These are phyloP conservation scores for Petrolisthes manimaculis DNA, from an alignment of 2,888 invertebrate genomes.

Conservation along the genomic window DNA sequence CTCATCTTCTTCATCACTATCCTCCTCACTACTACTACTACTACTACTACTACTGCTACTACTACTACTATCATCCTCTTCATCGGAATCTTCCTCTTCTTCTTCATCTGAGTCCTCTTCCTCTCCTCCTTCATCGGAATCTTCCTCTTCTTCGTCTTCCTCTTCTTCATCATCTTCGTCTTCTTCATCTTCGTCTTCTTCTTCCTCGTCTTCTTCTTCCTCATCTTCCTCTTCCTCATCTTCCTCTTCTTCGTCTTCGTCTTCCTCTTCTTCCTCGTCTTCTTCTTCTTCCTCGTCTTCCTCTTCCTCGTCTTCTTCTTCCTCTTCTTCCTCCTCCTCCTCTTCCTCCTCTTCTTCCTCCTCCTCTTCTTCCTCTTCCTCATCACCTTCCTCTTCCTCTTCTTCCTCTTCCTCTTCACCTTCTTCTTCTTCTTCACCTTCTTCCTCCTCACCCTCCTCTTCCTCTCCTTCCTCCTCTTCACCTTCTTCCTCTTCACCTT, in stretches of 20 bases:
- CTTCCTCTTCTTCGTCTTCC: slow-evolving; percentile 18
- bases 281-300: slow-evolving; percentile 11
- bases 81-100: slow-evolving; percentile 21
- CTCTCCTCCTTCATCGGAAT: neutral
- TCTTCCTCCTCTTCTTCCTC: slow-evolving; percentile 38
- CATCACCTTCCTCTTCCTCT: slow-evolving; percentile 24
- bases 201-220: neutral
- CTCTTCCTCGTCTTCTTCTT: slow-evolving; percentile 15
- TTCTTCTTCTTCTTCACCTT: neutral
- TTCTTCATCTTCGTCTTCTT: neutral
- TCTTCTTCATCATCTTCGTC: neutral
- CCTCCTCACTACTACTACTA: slow-evolving; percentile 3
- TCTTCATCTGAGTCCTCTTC: slow-evolving; percentile 23
- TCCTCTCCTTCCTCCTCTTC: slow-evolving; percentile 33
- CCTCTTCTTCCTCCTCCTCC: neutral
- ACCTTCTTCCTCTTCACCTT: neutral
- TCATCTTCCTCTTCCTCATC: slow-evolving; percentile 12
- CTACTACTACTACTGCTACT: neutral
- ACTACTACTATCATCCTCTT: neutral
- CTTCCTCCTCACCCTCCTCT: slow-evolving; percentile 30
- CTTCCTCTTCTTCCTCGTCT: neutral
- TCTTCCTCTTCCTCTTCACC: neutral
- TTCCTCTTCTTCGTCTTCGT: neutral
- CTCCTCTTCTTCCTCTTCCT: slow-evolving; percentile 28
- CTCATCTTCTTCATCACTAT: neutral